These are phyloP conservation scores for Papilio glaucus DNA, from an alignment of 1,140 invertebrate species.

Conservation along the genomic window DNA sequence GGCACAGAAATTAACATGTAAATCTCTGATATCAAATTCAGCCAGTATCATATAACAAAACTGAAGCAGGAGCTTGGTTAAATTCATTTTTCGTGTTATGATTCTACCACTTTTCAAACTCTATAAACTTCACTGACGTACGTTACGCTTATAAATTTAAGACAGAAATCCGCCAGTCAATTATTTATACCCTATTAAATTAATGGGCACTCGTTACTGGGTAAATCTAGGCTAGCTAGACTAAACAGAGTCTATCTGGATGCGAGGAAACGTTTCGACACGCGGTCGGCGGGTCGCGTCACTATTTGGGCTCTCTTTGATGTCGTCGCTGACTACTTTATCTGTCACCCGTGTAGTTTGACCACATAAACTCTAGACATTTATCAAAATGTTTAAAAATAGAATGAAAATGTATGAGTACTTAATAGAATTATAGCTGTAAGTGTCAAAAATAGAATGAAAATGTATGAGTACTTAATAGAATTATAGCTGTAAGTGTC, in stretches of 20 bases:
- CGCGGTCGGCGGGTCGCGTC: not conserved
- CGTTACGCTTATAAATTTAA: not conserved
- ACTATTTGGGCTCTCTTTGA: slow-evolving; percentile 51
- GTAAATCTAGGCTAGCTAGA: not conserved
- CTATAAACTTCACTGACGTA: not conserved
- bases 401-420: too few species aligned
- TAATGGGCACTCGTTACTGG: not conserved
- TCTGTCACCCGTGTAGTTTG: slow-evolving; percentile 48
- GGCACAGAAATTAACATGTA: too few species aligned
- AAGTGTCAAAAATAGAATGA: too few species aligned
- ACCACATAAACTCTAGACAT: slow-evolving; percentile 16
- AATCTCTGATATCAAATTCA: too few species aligned
- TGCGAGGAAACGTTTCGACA: slow-evolving; percentile 35
- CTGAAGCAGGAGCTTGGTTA: not conserved
- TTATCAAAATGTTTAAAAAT: too few species aligned
- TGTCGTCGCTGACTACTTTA: slow-evolving; percentile 56
- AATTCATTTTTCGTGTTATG: not conserved
- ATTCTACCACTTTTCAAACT: not conserved
- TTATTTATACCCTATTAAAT: not conserved
- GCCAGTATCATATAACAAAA: not conserved
- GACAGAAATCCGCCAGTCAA: not conserved
- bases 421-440: too few species aligned
- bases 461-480: too few species aligned
- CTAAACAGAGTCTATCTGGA: slow-evolving; percentile 12
- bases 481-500: too few species aligned